Evolutionary conservation across 2,888 invertebrate genomes (phyloP).

Genomic region (Melieria crassipennis): DNA sequence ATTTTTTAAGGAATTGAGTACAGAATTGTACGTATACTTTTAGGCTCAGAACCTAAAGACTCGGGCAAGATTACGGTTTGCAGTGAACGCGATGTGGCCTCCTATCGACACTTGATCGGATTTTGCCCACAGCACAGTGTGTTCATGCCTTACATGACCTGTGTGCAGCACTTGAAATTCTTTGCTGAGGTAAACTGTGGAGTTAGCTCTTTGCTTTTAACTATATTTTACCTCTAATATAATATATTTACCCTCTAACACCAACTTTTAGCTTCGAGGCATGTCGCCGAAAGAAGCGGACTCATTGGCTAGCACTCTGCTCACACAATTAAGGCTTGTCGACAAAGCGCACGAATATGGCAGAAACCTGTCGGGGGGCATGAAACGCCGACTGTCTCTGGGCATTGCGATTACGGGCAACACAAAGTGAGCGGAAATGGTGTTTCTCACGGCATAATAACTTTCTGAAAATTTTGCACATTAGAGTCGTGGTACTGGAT

Average conservation of each 20-base stretch:
- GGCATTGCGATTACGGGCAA: conserved; percentile 87
- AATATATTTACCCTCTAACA: conserved; percentile 4
- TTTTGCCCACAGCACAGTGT: conserved; percentile 93
- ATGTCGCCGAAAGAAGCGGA: conserved; percentile 66
- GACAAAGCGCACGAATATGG: conserved; percentile 73
- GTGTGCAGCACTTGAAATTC: conserved; percentile 84
- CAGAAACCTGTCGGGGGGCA: conserved; percentile 85
- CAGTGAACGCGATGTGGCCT: conserved; percentile 72
- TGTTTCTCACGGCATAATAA: neutral
- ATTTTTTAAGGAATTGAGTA: neutral
- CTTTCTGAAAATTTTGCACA: neutral
- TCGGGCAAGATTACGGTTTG: conserved; percentile 68
- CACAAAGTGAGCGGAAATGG: conserved; percentile 68
- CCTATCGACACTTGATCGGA: conserved; percentile 80
- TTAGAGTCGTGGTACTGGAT: conserved; percentile 73
- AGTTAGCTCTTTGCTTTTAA: too few species aligned
- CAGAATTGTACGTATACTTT: neutral
- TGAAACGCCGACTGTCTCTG: conserved; percentile 87
- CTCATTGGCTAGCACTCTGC: conserved; percentile 69
- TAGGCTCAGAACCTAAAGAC: conserved; percentile 58
- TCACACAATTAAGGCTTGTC: conserved; percentile 71
- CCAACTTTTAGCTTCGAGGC: conserved; percentile 71
- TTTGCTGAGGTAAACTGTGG: conserved; percentile 76
- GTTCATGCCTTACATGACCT: conserved; percentile 83
- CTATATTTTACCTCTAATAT: too few species aligned